A percentile compares a stretch with the other conserved stretches of the same genome.
Evolutionary conservation across 1,140 invertebrate genomes (phyloP).

Genomic region (Drosophila parabipectinata): DNA sequence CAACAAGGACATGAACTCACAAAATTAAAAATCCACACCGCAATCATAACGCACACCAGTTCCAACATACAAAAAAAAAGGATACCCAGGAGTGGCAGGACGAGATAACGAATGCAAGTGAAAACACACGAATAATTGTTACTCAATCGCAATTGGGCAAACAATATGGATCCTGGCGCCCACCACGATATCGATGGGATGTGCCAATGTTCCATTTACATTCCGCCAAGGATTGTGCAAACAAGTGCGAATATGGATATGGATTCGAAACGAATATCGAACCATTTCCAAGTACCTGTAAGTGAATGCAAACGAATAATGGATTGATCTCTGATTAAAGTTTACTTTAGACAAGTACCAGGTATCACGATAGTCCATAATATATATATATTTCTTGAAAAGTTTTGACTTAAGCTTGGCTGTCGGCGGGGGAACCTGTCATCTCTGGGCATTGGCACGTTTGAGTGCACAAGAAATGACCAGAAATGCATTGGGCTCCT

Average conservation of each 20-base stretch:
- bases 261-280: not conserved
- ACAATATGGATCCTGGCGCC: slow-evolving; percentile 31
- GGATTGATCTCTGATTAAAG: no score
- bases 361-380: not conserved
- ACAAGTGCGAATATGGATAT: slow-evolving; percentile 23
- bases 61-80: not conserved
- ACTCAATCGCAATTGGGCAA: slow-evolving; percentile 61
- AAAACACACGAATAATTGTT: slow-evolving; percentile 73
- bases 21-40: slow-evolving; percentile 66
- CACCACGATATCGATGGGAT: not conserved
- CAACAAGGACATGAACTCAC: slow-evolving; percentile 42
- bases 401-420: slow-evolving; percentile 1
- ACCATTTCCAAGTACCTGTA: not conserved
- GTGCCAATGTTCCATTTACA: slow-evolving; percentile 63
- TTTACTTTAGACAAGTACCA: no score
- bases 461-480: slow-evolving; percentile 55
- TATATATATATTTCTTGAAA: no score
- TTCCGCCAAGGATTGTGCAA: slow-evolving; percentile 65
- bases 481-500: slow-evolving; percentile 21
- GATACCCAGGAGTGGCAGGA: not conserved
- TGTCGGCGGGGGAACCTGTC: slow-evolving; percentile 2
- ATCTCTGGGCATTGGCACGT: slow-evolving; percentile 52
- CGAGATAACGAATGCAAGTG: slow-evolving; percentile 30
- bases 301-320: not conserved
- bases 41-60: not conserved